Conservation (phyloP, 2,113 vertebrate genomes). For the Desmodus rotundus region DNA sequence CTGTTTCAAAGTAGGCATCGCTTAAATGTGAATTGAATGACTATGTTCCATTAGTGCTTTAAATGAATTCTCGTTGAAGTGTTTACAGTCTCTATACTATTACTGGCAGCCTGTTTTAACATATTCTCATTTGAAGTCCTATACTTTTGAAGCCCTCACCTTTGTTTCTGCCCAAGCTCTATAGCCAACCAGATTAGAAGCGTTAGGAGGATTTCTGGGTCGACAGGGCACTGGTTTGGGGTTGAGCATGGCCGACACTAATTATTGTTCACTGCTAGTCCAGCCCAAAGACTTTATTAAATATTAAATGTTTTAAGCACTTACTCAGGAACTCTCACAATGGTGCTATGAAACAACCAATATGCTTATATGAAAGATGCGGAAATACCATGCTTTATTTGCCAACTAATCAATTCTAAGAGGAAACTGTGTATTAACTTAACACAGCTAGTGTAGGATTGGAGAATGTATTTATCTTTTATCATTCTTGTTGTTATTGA, state of each 20-base stretch:
- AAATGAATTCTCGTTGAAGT: neutral
- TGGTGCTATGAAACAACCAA: neutral
- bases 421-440: neutral
- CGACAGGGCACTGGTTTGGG: neutral
- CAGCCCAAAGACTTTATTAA: neutral
- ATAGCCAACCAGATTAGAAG: neutral
- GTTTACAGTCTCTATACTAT: neutral
- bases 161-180: neutral
- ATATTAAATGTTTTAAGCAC: neutral
- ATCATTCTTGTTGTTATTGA: neutral
- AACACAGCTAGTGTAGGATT: neutral
- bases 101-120: neutral
- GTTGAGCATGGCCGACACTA: neutral
- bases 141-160: neutral
- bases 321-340: neutral
- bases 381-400: neutral
- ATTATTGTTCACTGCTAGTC: neutral
- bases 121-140: neutral
- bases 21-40: neutral
- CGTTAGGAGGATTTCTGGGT: neutral
- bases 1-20: neutral
- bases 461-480: neutral
- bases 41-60: neutral
- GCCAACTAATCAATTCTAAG: neutral
- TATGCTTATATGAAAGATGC: neutral